Evolutionary conservation across 2,888 invertebrate species (phyloP), one percentile per base, ranked within the genome.

Genomic region (Nomada goodeniana): DNA sequence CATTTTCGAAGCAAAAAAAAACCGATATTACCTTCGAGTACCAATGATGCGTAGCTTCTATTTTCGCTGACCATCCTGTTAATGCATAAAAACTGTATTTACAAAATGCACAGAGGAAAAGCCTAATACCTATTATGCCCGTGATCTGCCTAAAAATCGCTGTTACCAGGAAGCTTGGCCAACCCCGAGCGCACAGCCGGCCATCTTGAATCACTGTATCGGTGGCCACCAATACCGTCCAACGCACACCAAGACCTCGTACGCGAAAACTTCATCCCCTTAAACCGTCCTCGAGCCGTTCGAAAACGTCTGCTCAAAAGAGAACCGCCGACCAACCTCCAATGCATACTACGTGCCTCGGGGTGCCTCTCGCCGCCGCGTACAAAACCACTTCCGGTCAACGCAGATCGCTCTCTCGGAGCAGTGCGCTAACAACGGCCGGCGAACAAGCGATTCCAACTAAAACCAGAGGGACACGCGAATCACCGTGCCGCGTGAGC

Each of bases 361-460:
- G 68, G 69, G 23, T 65, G 60, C 23, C 57, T 36, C 64, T 13
- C 29, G n/a, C 42, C 2, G 47, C 55, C 53, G 65, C 36, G n/a
- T 65, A 59, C 53, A 42, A 55, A 42, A 44, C 23, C 7, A 44
- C 36, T 67, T 29, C 80, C 47, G 79, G 65, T 78, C 79, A 72
- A 53, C 50, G 55, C 50, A 50, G 67, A 80, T 80, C 71, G 67
- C 36, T 78, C 29, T 68, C 26, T 20, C 79, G 69, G 26, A 15
- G n/a, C 60, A 23, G 2, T 42, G 79, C 42, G 57, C 76, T 72
- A 78, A 78, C 80, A 61, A 71, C 29, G 79, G 50, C 44, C 55
- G 13, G 20, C 52, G 64, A 67, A 61, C 50, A 60, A 80, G 60
- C 78, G 60, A 47, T 18, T 44, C 5, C 26, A 13, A 29, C 4